phyloP scores from a whole-genome alignment of 2,888 invertebrate genomes.

The Drosophila antonietae region DNA sequence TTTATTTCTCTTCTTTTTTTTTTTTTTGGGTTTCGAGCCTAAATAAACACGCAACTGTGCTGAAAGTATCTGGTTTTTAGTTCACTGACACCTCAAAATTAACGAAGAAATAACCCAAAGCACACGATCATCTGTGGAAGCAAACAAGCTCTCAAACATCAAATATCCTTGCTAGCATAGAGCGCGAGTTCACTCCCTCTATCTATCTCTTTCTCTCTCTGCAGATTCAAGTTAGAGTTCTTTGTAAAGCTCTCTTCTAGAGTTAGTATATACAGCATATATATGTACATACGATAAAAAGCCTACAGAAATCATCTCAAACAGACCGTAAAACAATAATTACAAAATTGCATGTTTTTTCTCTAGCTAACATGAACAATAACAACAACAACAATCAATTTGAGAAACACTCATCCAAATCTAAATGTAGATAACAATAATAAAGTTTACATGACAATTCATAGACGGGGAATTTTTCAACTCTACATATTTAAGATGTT shows the following conservation, averaged over 20 bases:
- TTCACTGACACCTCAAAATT: slow-evolving; percentile 52
- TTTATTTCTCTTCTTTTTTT: slow-evolving; percentile 16
- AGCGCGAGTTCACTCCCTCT: background rate
- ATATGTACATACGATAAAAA: background rate
- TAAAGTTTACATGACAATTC: slow-evolving; percentile 51
- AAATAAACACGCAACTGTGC: slow-evolving; percentile 69
- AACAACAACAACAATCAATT: slow-evolving; percentile 64
- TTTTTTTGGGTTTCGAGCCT: slow-evolving; percentile 51
- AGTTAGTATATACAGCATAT: background rate
- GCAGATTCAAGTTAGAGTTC: background rate
- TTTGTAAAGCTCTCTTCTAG: background rate
- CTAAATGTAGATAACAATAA: slow-evolving; percentile 47
- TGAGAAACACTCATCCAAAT: slow-evolving; percentile 42
- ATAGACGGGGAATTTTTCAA: background rate
- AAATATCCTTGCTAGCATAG: slow-evolving; percentile 15
- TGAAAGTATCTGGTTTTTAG: slow-evolving; percentile 31
- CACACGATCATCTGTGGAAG: slow-evolving; percentile 36
- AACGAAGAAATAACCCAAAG: background rate
- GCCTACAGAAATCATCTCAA: slow-evolving; percentile 48
- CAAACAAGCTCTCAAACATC: slow-evolving; percentile 29
- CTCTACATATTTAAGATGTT: background rate
- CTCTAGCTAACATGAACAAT: slow-evolving; percentile 47
- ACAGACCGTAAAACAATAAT: slow-evolving; percentile 75
- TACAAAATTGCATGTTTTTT: slow-evolving; percentile 73
- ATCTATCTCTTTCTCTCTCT: background rate